Conservation (phyloP, 2,797 vertebrate genomes). For the Sphenodon punctatus region DNA sequence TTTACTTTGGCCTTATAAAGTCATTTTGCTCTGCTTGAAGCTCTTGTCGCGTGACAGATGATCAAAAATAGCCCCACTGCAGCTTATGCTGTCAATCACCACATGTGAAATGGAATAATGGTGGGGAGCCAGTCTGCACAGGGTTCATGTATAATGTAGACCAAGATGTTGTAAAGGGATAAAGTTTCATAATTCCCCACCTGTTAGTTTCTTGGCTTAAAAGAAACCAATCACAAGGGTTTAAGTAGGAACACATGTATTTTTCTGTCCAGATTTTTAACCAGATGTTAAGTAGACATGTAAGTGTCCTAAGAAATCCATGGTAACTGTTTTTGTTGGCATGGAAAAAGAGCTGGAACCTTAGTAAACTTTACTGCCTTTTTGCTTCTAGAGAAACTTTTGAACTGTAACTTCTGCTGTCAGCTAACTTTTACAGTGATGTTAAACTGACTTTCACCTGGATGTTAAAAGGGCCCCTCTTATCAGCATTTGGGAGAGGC, state of each 20-base stretch:
- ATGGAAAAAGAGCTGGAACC: slow-evolving; percentile 41
- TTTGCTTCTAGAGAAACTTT: slow-evolving; percentile 30
- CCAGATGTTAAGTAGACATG: slow-evolving; percentile 44
- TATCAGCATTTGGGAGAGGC: not conserved
- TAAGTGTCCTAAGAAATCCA: slow-evolving; percentile 56
- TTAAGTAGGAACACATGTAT: slow-evolving; percentile 49
- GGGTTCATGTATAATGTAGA: slow-evolving; percentile 68
- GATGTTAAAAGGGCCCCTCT: not conserved
- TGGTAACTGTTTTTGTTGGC: slow-evolving; percentile 18
- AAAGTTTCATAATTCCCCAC: slow-evolving; percentile 72
- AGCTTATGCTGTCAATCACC: slow-evolving; percentile 82
- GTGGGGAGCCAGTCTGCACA: slow-evolving; percentile 62
- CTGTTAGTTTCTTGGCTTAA: slow-evolving; percentile 74
- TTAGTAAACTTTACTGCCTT: slow-evolving; percentile 27
- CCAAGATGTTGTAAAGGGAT: slow-evolving; percentile 61
- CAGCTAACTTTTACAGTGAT: not conserved
- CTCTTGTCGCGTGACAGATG: slow-evolving; percentile 80
- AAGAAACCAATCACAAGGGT: slow-evolving; percentile 60
- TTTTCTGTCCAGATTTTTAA: slow-evolving; percentile 38
- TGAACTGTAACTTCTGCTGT: not conserved
- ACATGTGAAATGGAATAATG: slow-evolving; percentile 71
- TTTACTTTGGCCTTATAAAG: slow-evolving; percentile 86
- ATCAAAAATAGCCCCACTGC: slow-evolving; percentile 84
- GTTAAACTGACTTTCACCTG: slow-evolving; percentile 6
- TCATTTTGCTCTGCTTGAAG: slow-evolving; percentile 78